Evolutionary conservation across 2,113 vertebrate genomes (phyloP).

Genomic region (Butastur rufipennis): DNA sequence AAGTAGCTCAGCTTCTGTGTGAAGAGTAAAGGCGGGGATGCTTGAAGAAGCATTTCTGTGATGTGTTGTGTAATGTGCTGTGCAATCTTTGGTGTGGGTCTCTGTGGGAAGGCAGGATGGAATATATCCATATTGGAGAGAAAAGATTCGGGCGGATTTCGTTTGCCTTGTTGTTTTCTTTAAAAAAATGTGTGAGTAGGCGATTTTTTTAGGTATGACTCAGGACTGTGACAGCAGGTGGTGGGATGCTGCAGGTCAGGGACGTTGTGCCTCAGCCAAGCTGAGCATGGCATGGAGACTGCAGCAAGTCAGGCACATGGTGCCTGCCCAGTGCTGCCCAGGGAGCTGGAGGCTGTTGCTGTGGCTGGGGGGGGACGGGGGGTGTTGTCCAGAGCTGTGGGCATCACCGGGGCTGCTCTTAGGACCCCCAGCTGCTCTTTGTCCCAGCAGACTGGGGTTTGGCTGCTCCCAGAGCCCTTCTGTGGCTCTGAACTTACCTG

Average conservation of each 20-base stretch:
- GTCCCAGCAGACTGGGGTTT: background rate
- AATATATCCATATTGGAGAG: background rate
- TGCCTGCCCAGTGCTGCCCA: background rate
- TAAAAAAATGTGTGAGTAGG: background rate
- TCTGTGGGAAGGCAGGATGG: slow-evolving; percentile 14
- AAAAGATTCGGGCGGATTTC: slow-evolving; percentile 10
- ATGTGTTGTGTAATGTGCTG: slow-evolving; percentile 28
- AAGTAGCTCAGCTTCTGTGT: background rate
- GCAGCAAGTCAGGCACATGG: background rate
- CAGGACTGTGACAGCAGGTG: slow-evolving; percentile 28
- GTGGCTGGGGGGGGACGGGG: background rate
- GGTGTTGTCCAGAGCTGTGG: background rate
- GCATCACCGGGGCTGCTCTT: background rate
- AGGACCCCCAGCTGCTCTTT: background rate
- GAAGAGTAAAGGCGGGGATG: background rate
- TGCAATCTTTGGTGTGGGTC: slow-evolving; percentile 18
- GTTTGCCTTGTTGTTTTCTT: slow-evolving; percentile 14
- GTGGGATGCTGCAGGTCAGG: slow-evolving; percentile 21
- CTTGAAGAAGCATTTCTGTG: slow-evolving; percentile 30
- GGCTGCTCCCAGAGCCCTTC: background rate
- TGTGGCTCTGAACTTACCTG: background rate
- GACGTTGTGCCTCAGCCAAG: background rate
- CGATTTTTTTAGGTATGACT: slow-evolving; percentile 18
- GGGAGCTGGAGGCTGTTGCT: background rate
- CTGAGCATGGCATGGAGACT: background rate